Base-by-base conservation (phyloP, 2,888 invertebrate species). In the Cephus runcator region DNA sequence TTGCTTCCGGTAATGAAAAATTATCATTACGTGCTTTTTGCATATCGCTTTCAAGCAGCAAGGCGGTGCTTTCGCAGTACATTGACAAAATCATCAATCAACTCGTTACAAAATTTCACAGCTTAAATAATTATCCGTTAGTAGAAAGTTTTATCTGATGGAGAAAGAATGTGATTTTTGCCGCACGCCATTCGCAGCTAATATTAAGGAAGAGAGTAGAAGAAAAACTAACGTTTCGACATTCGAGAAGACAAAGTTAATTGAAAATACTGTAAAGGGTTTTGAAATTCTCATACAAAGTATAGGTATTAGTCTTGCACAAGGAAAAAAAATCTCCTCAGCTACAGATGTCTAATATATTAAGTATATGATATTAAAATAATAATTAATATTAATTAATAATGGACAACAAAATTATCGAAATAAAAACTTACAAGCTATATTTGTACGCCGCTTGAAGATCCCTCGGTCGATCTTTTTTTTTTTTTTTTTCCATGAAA, bases 401-500 rank as follows among this genome's bases (percentile, higher is more conserved):
- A 81, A 81, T 81, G 73, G 78, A 75, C 75, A 76, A 80, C 30
- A 12, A 78, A 69, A 74, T 40, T 75, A 34, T 23, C 30, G 84
- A 85, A 86, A 84, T 88, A 88, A 83, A 88, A 88, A 88, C 87
- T 85, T 88, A 88, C 82, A 80, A 85, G 81, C 84, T 85, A 88
- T 78, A 84, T 87, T 88, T 88, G 87, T 88, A 88, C 87, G 85
- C 85, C 84, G 83, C 87, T 84, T 84, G 84, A 85, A 83, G 84
- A 81, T 81, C 73, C 74, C 77, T 77, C 77, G 71, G 36, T 11
- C 31, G 56, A 75, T 75, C 56, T 75, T 68, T 31, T 15, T 9
- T 40, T 40, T 4, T 4, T 36, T 40, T 1, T 40, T 15, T 6
- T 23, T 0, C 2, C 40, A 40, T 40, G 40, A 40, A 40, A 40